Evolutionary conservation across 2,797 vertebrate species (phyloP).

Genomic region (Menidia menidia): DNA sequence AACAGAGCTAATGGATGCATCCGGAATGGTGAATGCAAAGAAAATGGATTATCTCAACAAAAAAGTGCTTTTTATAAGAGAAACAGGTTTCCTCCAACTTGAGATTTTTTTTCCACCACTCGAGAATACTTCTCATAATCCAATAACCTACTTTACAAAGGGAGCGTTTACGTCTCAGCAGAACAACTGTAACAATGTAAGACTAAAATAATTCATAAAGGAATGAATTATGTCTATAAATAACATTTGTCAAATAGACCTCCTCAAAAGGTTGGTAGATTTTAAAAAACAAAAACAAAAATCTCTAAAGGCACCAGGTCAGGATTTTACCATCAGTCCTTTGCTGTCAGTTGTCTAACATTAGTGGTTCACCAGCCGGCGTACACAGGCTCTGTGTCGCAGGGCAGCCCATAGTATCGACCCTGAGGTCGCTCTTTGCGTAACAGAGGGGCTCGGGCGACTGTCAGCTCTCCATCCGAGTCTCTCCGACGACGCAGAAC

Average conservation of each 20-base stretch:
- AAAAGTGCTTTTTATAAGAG: constrained; percentile 64
- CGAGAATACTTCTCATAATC: constrained; percentile 51
- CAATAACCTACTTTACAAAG: constrained; percentile 49
- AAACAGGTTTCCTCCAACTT: constrained; percentile 33
- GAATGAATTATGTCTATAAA: constrained; percentile 29
- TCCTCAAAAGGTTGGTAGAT: constrained; percentile 20
- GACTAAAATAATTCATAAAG: constrained; percentile 42
- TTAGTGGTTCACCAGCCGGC: constrained; percentile 87
- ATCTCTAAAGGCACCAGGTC: constrained; percentile 12
- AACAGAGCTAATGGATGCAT: constrained; percentile 34
- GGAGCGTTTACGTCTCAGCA: constrained; percentile 32
- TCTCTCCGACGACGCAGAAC: constrained; percentile 78
- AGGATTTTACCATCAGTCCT: constrained; percentile 32
- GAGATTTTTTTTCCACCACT: constrained; percentile 26
- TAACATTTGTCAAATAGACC: constrained; percentile 44
- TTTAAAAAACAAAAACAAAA: constrained; percentile 8
- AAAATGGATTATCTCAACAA: constrained; percentile 53
- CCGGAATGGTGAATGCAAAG: constrained; percentile 50
- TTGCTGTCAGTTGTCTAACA: constrained; percentile 29
- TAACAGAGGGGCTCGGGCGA: constrained; percentile 81
- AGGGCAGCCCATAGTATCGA: constrained; percentile 80
- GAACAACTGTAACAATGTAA: constrained; percentile 39
- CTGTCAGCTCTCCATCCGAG: constrained; percentile 69
- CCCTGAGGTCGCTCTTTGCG: constrained; percentile 70
- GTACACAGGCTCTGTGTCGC: constrained; percentile 88